Evolutionary conservation across 37 sponge, comb jelly and placozoan species (phyloP).

Genomic region (Spongia lamella): DNA sequence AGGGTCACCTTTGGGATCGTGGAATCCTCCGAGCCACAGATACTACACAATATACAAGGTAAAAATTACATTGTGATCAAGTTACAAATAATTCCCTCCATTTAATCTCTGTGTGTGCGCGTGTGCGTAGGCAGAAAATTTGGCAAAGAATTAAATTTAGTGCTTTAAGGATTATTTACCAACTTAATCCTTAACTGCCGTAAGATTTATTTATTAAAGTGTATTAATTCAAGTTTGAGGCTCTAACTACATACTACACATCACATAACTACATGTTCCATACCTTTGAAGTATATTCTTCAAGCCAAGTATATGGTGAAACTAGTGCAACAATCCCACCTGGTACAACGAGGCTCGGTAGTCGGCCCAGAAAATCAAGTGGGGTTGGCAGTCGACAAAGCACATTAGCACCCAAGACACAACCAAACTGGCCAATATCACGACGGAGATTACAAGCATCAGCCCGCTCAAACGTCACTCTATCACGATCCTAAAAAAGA

Average conservation of each 20-base stretch:
- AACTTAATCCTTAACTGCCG: too few relatives aligned
- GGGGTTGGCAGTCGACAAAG: constrained; percentile 81
- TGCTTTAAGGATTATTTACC: too few relatives aligned
- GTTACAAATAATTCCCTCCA: too few relatives aligned
- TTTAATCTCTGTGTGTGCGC: too few relatives aligned
- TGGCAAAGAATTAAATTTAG: too few relatives aligned
- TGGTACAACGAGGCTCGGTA: constrained; percentile 62
- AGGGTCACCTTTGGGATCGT: constrained; percentile 10
- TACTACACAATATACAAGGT: too few relatives aligned
- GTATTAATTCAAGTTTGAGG: too few relatives aligned
- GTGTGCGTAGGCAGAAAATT: too few relatives aligned
- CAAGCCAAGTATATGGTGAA: constrained; percentile 82
- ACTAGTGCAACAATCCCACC: constrained; percentile 83
- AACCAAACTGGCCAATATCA: constrained; percentile 78
- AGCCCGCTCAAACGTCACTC: constrained; percentile 56
- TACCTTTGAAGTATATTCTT: constrained; percentile 84
- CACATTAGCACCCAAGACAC: constrained; percentile 81
- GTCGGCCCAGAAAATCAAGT: constrained; percentile 50
- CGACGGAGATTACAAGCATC: constrained; percentile 77
- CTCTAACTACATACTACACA: too few relatives aligned
- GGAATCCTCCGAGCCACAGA: constrained; percentile 81
- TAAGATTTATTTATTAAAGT: too few relatives aligned
- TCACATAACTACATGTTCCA: too few relatives aligned
- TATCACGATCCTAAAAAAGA: constrained; percentile 62
- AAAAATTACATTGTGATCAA: too few relatives aligned